These are phyloP conservation scores for Nautilus pompilius DNA, from an alignment of 1,140 invertebrate genomes.

Conservation along the genomic window DNA sequence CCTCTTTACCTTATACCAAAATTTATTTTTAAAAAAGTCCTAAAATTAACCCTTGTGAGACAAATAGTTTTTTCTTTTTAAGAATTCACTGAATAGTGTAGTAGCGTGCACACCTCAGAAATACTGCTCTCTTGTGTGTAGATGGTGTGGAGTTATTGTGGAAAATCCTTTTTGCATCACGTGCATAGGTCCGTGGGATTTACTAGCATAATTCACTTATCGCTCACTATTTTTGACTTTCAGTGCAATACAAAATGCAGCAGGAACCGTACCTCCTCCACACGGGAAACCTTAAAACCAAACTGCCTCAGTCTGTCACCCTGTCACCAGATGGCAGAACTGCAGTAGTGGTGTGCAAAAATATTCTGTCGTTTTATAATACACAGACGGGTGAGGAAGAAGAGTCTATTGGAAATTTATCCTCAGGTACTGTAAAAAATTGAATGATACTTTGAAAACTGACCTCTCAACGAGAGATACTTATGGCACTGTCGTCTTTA, in stretches of 20 bases:
- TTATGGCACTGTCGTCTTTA: too few relatives aligned
- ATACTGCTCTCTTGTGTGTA: neutral
- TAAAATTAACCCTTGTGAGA: neutral
- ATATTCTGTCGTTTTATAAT: too few relatives aligned
- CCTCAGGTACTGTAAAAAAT: too few relatives aligned
- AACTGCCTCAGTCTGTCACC: constrained; percentile 56
- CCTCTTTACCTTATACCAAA: neutral
- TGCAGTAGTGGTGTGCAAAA: constrained; percentile 69
- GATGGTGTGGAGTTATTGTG: neutral
- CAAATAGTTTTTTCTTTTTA: neutral
- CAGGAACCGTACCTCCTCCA: constrained; percentile 72
- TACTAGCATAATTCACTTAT: neutral
- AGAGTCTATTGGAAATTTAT: too few relatives aligned
- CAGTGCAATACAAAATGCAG: constrained; percentile 75
- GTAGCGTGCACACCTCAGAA: too few relatives aligned
- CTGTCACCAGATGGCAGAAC: constrained; percentile 76
- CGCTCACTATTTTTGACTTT: constrained; percentile 37
- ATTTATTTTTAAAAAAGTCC: neutral
- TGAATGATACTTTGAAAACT: too few relatives aligned
- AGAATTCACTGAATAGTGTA: neutral
- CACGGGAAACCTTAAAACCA: constrained; percentile 59
- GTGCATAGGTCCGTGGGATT: neutral
- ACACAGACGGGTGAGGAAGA: too few relatives aligned
- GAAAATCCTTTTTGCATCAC: neutral
- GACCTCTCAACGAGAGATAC: too few relatives aligned